Evolutionary conservation across 2,888 invertebrate genomes (phyloP).

Genomic region (Molanna angustata): DNA sequence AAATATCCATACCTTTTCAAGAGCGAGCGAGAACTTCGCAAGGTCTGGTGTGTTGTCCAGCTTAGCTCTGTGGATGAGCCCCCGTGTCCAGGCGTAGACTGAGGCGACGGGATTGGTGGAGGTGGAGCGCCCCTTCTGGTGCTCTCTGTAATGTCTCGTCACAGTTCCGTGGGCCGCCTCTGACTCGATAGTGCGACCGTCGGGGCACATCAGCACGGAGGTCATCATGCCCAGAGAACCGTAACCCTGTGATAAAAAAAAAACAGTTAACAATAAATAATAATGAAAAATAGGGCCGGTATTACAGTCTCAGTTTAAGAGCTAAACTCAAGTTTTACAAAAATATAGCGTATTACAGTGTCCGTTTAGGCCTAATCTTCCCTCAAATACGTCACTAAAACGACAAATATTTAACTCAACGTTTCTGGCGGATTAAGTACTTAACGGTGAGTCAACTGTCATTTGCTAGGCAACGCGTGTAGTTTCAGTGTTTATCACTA

Average conservation of each 20-base stretch:
- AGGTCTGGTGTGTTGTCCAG: slow-evolving; percentile 75
- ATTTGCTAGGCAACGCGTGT: too few relatives aligned
- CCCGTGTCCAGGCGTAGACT: slow-evolving; percentile 89
- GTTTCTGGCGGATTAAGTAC: too few relatives aligned
- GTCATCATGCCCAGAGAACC: slow-evolving; percentile 91
- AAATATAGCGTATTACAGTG: too few relatives aligned
- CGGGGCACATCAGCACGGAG: slow-evolving; percentile 85
- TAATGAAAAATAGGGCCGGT: too few relatives aligned
- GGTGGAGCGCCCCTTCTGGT: slow-evolving; percentile 82
- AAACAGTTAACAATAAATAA: too few relatives aligned
- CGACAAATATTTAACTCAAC: too few relatives aligned
- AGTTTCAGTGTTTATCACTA: too few relatives aligned
- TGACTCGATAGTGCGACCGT: slow-evolving; percentile 78
- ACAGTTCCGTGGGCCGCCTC: slow-evolving; percentile 94
- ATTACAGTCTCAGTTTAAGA: too few relatives aligned
- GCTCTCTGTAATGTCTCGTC: slow-evolving; percentile 83
- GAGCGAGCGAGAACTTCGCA: slow-evolving; percentile 62
- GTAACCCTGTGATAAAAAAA: slow-evolving; percentile 51
- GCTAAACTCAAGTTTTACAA: too few relatives aligned
- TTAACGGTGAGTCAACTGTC: too few relatives aligned
- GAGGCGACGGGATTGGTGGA: slow-evolving; percentile 91
- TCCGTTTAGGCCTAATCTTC: too few relatives aligned
- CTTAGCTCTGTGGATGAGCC: slow-evolving; percentile 78
- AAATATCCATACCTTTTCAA: slow-evolving; percentile 59
- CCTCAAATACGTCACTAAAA: too few relatives aligned